Evolutionary conservation across 1,140 invertebrate genomes (phyloP).

Genomic region (Bilobella aurantiaca): DNA sequence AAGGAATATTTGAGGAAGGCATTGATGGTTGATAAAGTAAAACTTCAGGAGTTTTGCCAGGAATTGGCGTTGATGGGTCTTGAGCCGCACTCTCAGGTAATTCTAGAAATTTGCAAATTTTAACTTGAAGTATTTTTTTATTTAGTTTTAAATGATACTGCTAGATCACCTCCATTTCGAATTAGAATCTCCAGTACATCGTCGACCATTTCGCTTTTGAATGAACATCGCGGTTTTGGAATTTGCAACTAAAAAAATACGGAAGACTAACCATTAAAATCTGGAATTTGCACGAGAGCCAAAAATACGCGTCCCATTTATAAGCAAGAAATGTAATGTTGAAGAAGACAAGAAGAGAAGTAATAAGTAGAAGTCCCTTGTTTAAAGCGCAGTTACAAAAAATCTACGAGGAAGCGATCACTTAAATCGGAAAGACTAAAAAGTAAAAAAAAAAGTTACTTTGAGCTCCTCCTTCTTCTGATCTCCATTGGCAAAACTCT

Average conservation of each 20-base stretch:
- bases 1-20: constrained; percentile 29
- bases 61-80: constrained; percentile 57
- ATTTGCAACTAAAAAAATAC: constrained; percentile 2
- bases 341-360: too few relatives aligned
- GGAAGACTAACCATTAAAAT: too few relatives aligned
- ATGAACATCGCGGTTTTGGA: constrained; percentile 37
- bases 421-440: too few relatives aligned
- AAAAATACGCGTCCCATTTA: too few relatives aligned
- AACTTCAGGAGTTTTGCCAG: constrained; percentile 42
- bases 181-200: constrained; percentile 92
- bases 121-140: background rate
- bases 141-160: background rate
- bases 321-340: too few relatives aligned
- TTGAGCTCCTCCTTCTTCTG: constrained; percentile 4
- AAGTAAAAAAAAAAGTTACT: background rate
- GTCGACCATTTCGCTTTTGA: constrained; percentile 79
- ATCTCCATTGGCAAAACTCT: background rate
- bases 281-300: too few relatives aligned
- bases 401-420: too few relatives aligned
- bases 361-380: too few relatives aligned
- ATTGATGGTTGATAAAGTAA: constrained; percentile 40
- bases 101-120: constrained; percentile 45
- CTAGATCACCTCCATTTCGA: constrained; percentile 59
- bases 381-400: too few relatives aligned
- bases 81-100: constrained; percentile 74